Evolutionary conservation across 2,888 invertebrate genomes (phyloP).

Genomic region (Agrotis clavis): DNA sequence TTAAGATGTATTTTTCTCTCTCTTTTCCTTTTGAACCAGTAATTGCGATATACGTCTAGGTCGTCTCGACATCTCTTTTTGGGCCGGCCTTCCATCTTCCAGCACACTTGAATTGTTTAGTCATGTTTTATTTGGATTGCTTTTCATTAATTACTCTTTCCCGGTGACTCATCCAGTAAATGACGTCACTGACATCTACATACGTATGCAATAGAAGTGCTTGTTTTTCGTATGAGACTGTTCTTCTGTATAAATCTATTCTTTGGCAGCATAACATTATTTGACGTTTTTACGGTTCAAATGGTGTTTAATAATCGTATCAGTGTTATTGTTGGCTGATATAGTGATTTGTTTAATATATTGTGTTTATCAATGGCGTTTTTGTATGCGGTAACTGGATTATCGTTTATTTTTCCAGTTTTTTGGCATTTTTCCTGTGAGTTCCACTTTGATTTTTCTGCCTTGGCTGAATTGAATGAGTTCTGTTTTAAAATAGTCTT

Average conservation of each 20-base stretch:
- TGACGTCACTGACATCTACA: rapidly evolving
- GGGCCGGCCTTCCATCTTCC: too few species aligned
- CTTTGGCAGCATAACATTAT: background rate
- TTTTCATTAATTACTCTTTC: too few species aligned
- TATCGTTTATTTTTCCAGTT: background rate
- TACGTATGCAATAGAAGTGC: background rate
- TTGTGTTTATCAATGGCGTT: background rate
- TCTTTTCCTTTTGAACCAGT: too few species aligned
- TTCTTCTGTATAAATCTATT: slow-evolving; percentile 1
- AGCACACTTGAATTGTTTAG: too few species aligned
- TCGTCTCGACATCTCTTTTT: too few species aligned
- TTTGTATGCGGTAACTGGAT: too few species aligned
- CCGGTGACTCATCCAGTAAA: background rate
- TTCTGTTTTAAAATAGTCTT: too few species aligned
- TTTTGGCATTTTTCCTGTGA: background rate
- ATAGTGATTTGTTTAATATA: slow-evolving; percentile 32
- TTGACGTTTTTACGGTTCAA: slow-evolving; percentile 55
- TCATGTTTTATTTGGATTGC: too few species aligned
- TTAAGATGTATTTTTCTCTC: too few species aligned
- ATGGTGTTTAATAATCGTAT: slow-evolving; percentile 51
- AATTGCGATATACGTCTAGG: too few species aligned
- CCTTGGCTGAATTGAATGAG: too few species aligned
- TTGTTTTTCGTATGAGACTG: background rate
- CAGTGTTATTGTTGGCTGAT: slow-evolving; percentile 30
- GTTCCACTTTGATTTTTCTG: too few species aligned